Percentiles rank a stretch among this genome's conserved stretches.
phyloP scores from a whole-genome alignment of 2,113 vertebrate species.

The Glaucidium brasilianum region DNA sequence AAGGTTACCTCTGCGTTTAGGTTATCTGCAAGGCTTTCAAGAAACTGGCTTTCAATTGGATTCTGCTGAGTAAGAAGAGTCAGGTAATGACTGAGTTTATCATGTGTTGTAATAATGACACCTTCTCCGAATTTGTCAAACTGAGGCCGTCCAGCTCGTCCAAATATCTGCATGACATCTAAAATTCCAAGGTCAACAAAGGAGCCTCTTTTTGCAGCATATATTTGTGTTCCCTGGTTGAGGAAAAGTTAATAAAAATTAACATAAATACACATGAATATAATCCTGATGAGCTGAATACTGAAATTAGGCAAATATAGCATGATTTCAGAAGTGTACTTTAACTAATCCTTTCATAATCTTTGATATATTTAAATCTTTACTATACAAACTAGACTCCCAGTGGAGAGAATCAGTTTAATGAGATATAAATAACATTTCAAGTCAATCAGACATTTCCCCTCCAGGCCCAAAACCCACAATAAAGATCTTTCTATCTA shows the following conservation, averaged over 20 bases:
- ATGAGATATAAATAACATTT: conserved; percentile 65
- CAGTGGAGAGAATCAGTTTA: conserved; percentile 68
- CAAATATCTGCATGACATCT: conserved; percentile 99
- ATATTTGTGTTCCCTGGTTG: conserved; percentile 96
- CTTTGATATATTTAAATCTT: conserved; percentile 75
- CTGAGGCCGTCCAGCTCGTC: conserved; percentile 94
- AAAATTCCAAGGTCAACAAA: conserved; percentile 98
- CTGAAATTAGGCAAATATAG: conserved; percentile 78
- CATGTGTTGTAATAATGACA: conserved; percentile 94
- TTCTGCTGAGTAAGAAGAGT: conserved; percentile 97
- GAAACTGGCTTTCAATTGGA: conserved; percentile 97
- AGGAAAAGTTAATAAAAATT: conserved; percentile 82
- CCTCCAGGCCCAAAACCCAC: background rate
- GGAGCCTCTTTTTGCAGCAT: conserved; percentile 94
- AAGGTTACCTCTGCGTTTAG: conserved; percentile 92
- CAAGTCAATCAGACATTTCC: conserved; percentile 53
- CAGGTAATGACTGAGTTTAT: conserved; percentile 97
- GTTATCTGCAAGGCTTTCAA: conserved; percentile 93
- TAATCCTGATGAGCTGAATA: conserved; percentile 75
- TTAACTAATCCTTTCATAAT: conserved; percentile 79
- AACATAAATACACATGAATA: conserved; percentile 78
- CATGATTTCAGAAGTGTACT: conserved; percentile 75
- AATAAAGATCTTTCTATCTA: conserved; percentile 30
- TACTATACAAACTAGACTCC: conserved; percentile 69
- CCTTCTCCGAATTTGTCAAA: conserved; percentile 97